Evolutionary conservation across 2,113 vertebrate genomes (phyloP), one percentile per base, ranked within the genome.

Genomic region (Nipponia nippon): DNA sequence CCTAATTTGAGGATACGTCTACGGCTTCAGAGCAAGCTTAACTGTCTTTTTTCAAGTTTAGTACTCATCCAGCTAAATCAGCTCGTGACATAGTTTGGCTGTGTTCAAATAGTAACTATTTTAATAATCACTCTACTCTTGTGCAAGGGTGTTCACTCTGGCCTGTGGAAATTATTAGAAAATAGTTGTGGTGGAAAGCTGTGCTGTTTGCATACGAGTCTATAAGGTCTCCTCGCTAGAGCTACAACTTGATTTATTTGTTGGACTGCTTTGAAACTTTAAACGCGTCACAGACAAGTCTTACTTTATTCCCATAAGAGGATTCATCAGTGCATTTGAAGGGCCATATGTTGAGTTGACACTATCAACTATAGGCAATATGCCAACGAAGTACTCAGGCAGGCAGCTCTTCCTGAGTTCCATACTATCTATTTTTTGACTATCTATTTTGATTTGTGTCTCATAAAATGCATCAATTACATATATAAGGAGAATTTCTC

Each of bases 391-490:
- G 77, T 95, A 89, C 87, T 92, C 66, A 76, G 75, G 87, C 76
- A 92, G 67, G 83, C 86, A 92, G 66, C 89, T 87, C 58, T 71
- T 92, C 66, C 89, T 49, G 49, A 91, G 84, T 86, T 94, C 61
- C 62, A 75, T 86, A 44, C 72, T 62, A 87, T 94, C 63, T 79
- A 73, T 89, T 95, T 97, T 95, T 96, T 95, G 53, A 95, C 81
- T 92, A 87, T 96, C 81, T 95, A 83, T 96, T 97, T 95, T 96
- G 88, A 94, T 96, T 89, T 96, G 84, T 95, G 96, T 96, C 90
- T 97, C 71, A 83, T 87, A 93, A 94, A 97, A 91, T 84, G 66
- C 75, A 93, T 97, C 92, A 89, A 85, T 95, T 90, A 84, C 72
- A n/a, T 95, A 94, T 88, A 94, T 72, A 73, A 58, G 52, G 75